phyloP scores from a whole-genome alignment of 2,888 invertebrate genomes.

The Panzeria rudis region DNA sequence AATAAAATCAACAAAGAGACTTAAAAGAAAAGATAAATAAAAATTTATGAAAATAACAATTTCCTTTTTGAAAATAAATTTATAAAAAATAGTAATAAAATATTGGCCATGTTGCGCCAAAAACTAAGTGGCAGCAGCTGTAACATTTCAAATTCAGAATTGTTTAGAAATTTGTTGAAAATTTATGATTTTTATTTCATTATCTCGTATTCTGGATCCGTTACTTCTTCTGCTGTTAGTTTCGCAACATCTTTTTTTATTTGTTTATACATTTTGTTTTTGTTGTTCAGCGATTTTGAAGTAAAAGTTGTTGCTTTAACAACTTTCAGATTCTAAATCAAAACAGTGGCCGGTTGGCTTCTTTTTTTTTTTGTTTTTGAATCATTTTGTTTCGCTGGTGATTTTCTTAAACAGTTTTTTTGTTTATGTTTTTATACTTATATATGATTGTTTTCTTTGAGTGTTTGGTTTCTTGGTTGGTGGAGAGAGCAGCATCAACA shows the following conservation, averaged over 20 bases:
- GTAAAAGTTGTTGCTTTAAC: slow-evolving; percentile 72
- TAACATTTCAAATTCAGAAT: slow-evolving; percentile 2
- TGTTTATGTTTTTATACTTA: not conserved
- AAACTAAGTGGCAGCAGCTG: slow-evolving; percentile 6
- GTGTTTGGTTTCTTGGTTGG: slow-evolving; percentile 8
- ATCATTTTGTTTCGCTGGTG: slow-evolving; percentile 33
- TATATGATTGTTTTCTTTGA: slow-evolving; percentile 35
- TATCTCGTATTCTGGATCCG: slow-evolving; percentile 49
- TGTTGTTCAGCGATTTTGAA: slow-evolving; percentile 40
- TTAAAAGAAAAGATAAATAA: not conserved
- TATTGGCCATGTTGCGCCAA: not conserved
- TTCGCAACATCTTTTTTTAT: slow-evolving; percentile 21
- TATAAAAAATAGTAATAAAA: slow-evolving; percentile 13
- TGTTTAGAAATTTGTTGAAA: slow-evolving; percentile 29
- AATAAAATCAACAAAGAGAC: not conserved
- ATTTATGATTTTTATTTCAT: slow-evolving; percentile 53
- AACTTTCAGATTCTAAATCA: slow-evolving; percentile 73
- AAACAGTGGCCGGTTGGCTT: slow-evolving; percentile 47
- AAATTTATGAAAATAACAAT: slow-evolving; percentile 20
- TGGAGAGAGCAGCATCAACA: slow-evolving; percentile 11
- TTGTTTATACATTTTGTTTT: slow-evolving; percentile 9
- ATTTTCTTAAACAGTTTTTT: slow-evolving; percentile 33
- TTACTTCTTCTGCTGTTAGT: slow-evolving; percentile 31
- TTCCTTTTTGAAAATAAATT: slow-evolving; percentile 1
- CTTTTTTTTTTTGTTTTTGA: slow-evolving; percentile 26